Percentiles rank a stretch among this genome's conserved stretches.
Evolutionary conservation across 2,797 vertebrate species (phyloP).

Genomic region (Microcaecilia unicolor): DNA sequence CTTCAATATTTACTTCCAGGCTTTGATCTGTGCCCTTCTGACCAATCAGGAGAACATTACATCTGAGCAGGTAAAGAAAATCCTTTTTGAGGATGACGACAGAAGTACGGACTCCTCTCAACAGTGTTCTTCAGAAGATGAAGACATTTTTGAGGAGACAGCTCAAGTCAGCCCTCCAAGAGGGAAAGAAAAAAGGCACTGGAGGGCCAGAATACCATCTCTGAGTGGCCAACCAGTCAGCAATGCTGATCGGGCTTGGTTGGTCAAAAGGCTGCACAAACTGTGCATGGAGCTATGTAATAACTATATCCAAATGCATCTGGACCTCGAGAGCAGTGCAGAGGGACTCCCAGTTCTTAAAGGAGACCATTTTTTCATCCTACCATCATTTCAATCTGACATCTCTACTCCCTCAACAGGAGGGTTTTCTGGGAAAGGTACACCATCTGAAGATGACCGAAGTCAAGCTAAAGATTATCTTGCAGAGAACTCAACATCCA

Average conservation of each 20-base stretch:
- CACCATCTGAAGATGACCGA: slow-evolving; percentile 77
- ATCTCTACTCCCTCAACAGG: slow-evolving; percentile 74
- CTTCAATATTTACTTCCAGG: slow-evolving; percentile 93
- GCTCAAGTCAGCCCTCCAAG: slow-evolving; percentile 91
- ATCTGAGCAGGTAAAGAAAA: slow-evolving; percentile 84
- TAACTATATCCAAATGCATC: slow-evolving; percentile 93
- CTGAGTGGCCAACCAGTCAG: slow-evolving; percentile 77
- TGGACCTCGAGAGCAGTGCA: slow-evolving; percentile 74
- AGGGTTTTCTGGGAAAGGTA: slow-evolving; percentile 71
- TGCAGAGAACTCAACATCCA: slow-evolving; percentile 34
- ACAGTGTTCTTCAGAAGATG: slow-evolving; percentile 88
- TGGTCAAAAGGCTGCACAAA: slow-evolving; percentile 84
- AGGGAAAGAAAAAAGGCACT: slow-evolving; percentile 76
- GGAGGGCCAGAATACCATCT: slow-evolving; percentile 72
- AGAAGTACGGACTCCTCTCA: slow-evolving; percentile 87
- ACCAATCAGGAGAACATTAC: slow-evolving; percentile 82
- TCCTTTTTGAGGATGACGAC: slow-evolving; percentile 85
- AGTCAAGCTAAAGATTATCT: slow-evolving; percentile 50
- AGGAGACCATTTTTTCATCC: slow-evolving; percentile 69
- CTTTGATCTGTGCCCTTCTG: slow-evolving; percentile 78
- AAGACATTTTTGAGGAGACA: slow-evolving; percentile 95
- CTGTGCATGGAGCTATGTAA: slow-evolving; percentile 88
- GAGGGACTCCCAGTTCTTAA: slow-evolving; percentile 65
- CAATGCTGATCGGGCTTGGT: slow-evolving; percentile 87
- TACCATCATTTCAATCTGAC: slow-evolving; percentile 84